Base-by-base conservation (phyloP, 1,140 invertebrate genomes). In the Drosophila asahinai region DNA sequence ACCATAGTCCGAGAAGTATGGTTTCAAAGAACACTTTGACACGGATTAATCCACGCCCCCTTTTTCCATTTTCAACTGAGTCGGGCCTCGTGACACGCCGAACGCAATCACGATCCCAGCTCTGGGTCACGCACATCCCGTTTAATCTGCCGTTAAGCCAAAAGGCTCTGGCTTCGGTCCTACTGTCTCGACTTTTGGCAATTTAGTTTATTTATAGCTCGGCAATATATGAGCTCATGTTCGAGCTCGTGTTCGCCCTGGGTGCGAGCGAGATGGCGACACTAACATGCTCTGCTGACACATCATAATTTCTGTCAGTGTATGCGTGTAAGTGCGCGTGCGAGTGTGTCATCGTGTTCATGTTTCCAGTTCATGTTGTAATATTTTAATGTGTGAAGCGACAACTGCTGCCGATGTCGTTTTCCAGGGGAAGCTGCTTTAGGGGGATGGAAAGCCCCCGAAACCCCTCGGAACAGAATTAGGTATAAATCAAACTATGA, bases 311-410 rank as follows among this genome's bases (percentile, higher is more conserved):
- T 87, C 73, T 84, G 77, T 71, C 49, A 64, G 80, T 57, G 70
- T 79, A 58, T 63, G 52, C 52, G 40, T 51, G 77, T 54, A 51
- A 38, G 54, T 57, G 64, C 19, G 36, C 55, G 75, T 75, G 55
- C 66, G 57, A 17, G 59, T 47, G 62, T 72, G 57, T 61, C 76
- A 63, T 70, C 58, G 72, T 83, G 84, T 75, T 81, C 83, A 65
- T 87, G 83, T 89, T 87, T 77, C 80, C 83, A 87, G 83, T 81
- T 87, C 84, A 87, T 87, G 83, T 87, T 87, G 84, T 87, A 87
- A 87, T 86, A 86, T 87, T 87, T 87, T 87, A 87, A 87, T 87
- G 83, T 87, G 83, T 74, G 84, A 87, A 83, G 84, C 83, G 84
- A 83, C 83, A 87, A 87, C 83, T 87, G 83, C 83, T 89, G 84